Percentiles rank a stretch among this genome's conserved stretches.
Conservation (phyloP, 2,113 vertebrate genomes). For the Rhagologus leucostigma region DNA sequence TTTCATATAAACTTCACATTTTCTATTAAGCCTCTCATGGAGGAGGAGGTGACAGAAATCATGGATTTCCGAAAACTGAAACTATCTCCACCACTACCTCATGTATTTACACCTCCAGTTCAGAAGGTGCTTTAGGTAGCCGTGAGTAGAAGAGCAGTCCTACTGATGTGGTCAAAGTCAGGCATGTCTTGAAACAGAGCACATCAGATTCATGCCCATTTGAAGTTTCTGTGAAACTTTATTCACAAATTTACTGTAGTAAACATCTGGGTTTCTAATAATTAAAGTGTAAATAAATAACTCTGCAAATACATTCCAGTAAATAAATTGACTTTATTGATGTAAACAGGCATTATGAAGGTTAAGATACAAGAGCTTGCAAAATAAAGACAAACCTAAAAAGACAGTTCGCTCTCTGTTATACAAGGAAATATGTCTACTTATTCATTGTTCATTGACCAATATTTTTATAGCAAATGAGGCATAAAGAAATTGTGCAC, state of each 20-base stretch:
- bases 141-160: background rate
- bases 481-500: constrained; percentile 10
- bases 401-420: background rate
- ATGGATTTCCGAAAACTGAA: background rate
- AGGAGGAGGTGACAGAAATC: background rate
- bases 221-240: background rate
- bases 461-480: constrained; percentile 48
- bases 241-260: background rate
- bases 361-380: background rate
- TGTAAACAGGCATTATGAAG: background rate
- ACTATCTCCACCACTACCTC: background rate
- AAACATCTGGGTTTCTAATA: background rate
- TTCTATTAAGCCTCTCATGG: background rate
- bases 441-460: constrained; percentile 31
- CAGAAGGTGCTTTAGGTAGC: background rate
- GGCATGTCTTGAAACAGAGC: background rate
- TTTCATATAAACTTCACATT: background rate
- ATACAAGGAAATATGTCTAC: background rate
- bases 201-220: background rate
- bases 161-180: background rate
- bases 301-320: background rate
- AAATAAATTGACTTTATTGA: background rate
- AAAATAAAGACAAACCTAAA: constrained; percentile 8
- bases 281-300: background rate
- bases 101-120: background rate